Conservation (phyloP, 2,797 vertebrate genomes). For the Notolepis coatsorum region DNA sequence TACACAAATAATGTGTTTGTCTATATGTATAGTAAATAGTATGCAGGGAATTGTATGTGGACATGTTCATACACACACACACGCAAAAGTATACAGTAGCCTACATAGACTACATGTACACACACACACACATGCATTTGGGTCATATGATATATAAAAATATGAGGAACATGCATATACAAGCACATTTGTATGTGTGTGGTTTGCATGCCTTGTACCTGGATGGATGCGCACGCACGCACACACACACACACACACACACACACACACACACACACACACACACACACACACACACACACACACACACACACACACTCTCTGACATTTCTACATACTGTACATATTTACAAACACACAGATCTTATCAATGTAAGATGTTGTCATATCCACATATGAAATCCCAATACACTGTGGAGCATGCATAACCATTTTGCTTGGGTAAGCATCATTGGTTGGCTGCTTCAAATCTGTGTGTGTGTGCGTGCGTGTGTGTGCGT, state of each 20-base stretch:
- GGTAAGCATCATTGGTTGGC: conserved; percentile 40
- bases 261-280: background rate
- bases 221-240: background rate
- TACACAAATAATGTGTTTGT: background rate
- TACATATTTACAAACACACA: background rate
- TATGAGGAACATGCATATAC: background rate
- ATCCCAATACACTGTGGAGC: background rate
- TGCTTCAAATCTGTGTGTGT: too few relatives aligned
- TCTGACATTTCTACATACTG: background rate
- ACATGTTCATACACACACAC: conserved; percentile 25
- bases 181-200: background rate
- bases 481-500: conserved; percentile 21
- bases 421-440: conserved; percentile 48
- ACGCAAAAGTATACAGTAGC: conserved; percentile 14
- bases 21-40: too few relatives aligned
- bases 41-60: background rate
- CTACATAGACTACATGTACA: background rate
- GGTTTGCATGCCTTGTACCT: background rate
- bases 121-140: conserved; percentile 40
- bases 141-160: background rate
- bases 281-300: conserved; percentile 2
- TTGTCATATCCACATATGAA: background rate
- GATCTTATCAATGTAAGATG: too few relatives aligned
- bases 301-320: background rate
- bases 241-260: background rate